Base-by-base conservation (phyloP, 2,888 invertebrate species). In the Lampropteryx suffumata region DNA sequence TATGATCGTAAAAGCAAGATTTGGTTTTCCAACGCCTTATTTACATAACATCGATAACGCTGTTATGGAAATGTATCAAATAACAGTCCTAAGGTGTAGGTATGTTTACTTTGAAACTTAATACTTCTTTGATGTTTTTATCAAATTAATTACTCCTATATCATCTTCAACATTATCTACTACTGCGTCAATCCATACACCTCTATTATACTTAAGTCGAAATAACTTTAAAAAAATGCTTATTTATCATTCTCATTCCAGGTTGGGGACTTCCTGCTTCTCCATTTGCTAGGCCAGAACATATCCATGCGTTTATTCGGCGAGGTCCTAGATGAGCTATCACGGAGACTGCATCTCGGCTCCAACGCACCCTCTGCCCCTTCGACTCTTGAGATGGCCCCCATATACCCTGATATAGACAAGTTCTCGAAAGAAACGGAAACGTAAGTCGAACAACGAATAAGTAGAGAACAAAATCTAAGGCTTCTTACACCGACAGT, bases 211-310 rank as follows among this genome's bases (percentile, higher is more conserved):
- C 21, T 3, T 3, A 21, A 21, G 21, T 3, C n/a, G 21, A 5
- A 21, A 21, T 21, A 5, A 3, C 21, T 21, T 21, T 2, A 2
- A 2, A 21, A 21, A 9, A n/a, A 10, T 30, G 0, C 9, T 17
- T 17, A 42, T 28, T 39, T 29, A 6, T 27, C 6, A 27, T 29
- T 32, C 9, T 40, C 9, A 30, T 84, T 84, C 11, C 79, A 96
- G 96, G 94, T 97, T 65, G 97, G 97, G 21, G 97, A 97, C 76
- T 97, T 97, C 84, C 90, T 97, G 56, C 87, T 97, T 54, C 87
- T 97, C 49, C 96, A 96, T 73, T 88, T 97, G 48, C 90, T 97
- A 42, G 96, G 96, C 24, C 96, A 97, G 82, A 97, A 97, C 79
- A 94, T 97, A 92, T 96, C 95, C 66, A 91, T 95, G 72, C 92